phyloP scores from a whole-genome alignment of 2,888 invertebrate genomes.

The Lepetodrilus schrolli region DNA sequence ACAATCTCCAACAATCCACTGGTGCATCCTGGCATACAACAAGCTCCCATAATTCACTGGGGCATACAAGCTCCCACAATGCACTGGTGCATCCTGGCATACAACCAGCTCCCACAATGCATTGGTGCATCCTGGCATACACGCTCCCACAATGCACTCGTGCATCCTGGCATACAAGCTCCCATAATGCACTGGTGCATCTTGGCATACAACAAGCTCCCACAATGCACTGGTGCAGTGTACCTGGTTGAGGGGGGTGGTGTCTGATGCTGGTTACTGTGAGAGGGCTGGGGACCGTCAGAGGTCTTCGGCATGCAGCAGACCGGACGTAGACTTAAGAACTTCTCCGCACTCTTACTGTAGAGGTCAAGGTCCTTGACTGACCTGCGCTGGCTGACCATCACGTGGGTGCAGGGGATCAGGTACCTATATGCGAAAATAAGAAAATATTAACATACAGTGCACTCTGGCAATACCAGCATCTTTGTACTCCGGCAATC shows the following conservation, averaged over 20 bases:
- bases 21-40: no score
- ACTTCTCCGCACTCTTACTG: slow-evolving; percentile 84
- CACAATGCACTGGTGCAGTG: no score
- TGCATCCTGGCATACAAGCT: no score
- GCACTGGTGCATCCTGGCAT: no score
- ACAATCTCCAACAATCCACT: no score
- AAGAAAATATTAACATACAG: not conserved
- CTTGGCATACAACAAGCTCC: no score
- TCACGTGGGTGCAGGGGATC: slow-evolving; percentile 86
- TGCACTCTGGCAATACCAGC: not conserved
- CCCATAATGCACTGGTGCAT: no score
- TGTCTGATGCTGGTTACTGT: not conserved
- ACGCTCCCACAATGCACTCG: no score
- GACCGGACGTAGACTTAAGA: slow-evolving; percentile 84
- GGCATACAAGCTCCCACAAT: no score
- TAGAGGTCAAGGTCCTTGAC: slow-evolving; percentile 84
- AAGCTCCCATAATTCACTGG: no score
- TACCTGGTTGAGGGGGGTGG: slow-evolving; percentile 13
- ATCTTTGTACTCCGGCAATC: not conserved
- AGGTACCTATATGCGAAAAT: slow-evolving; percentile 81
- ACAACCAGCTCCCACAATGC: no score
- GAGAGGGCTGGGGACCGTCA: slow-evolving; percentile 42
- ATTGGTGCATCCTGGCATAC: no score
- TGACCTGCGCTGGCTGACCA: slow-evolving; percentile 85
- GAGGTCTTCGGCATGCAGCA: slow-evolving; percentile 67